Conservation (phyloP, 1,140 invertebrate genomes). For the Diachasma alloeum region DNA sequence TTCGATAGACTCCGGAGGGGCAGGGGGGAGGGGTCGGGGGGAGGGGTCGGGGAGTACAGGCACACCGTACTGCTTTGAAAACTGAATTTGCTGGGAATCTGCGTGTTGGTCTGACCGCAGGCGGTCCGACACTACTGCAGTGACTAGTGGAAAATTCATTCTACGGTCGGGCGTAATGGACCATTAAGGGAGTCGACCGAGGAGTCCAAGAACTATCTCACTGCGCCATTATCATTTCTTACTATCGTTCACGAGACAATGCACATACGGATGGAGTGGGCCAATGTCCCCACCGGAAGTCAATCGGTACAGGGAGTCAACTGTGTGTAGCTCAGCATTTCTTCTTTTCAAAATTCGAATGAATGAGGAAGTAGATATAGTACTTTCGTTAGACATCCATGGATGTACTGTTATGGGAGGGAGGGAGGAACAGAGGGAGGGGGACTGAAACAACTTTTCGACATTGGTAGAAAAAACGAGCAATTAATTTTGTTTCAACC, state of each 20-base stretch:
- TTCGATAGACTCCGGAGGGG: too few relatives aligned
- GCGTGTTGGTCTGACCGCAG: not conserved
- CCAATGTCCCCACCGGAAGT: not conserved
- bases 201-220: not conserved
- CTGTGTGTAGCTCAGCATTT: not conserved
- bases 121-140: not conserved
- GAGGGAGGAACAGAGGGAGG: too few relatives aligned
- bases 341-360: not conserved
- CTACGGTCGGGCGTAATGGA: not conserved
- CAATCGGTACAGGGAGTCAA: not conserved
- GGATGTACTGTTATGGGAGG: not conserved
- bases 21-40: not conserved
- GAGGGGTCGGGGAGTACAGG: not conserved
- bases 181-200: not conserved
- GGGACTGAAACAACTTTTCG: not conserved
- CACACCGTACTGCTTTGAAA: not conserved
- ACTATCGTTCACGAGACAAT: not conserved
- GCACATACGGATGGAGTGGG: not conserved
- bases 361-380: not conserved
- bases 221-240: not conserved
- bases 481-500: conserved; percentile 10
- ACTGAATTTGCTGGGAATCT: not conserved
- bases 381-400: not conserved
- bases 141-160: not conserved
- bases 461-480: not conserved